A percentile compares a stretch with the other conserved stretches of the same genome.
These are phyloP conservation scores for Protonemura montana DNA, from an alignment of 2,888 invertebrate species.

Conservation along the genomic window DNA sequence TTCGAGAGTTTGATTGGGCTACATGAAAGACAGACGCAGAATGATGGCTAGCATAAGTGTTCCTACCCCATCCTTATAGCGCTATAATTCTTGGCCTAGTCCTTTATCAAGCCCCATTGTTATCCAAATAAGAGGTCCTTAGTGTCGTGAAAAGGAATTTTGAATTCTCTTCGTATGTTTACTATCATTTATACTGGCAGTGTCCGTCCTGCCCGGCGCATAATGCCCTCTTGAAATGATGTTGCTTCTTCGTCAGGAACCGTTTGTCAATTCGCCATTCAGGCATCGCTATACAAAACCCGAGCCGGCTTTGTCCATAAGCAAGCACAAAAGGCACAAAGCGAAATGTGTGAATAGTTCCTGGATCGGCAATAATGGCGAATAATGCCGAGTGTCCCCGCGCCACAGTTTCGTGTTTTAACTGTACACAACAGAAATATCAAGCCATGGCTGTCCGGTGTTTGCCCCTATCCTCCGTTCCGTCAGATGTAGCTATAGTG, in stretches of 20 bases:
- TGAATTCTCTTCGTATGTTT: slow-evolving; percentile 45
- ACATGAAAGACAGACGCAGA: neutral
- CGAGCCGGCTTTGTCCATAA: slow-evolving; percentile 45
- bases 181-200: slow-evolving; percentile 45
- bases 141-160: slow-evolving; percentile 44
- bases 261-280: slow-evolving; percentile 50
- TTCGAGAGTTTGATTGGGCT: slow-evolving; percentile 24
- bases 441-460: slow-evolving; percentile 20
- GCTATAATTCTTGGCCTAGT: slow-evolving; percentile 35
- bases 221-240: slow-evolving; percentile 48
- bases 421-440: slow-evolving; percentile 48
- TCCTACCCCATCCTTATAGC: slow-evolving; percentile 7
- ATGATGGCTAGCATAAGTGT: neutral
- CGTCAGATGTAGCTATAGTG: neutral
- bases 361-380: slow-evolving; percentile 51
- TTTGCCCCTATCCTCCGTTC: neutral
- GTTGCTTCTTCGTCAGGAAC: slow-evolving; percentile 47
- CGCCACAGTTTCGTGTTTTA: slow-evolving; percentile 48
- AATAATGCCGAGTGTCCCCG: slow-evolving; percentile 48
- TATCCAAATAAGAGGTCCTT: slow-evolving; percentile 47
- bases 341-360: slow-evolving; percentile 50
- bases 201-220: slow-evolving; percentile 40
- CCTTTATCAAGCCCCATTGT: slow-evolving; percentile 42
- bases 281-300: slow-evolving; percentile 46
- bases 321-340: slow-evolving; percentile 48